phyloP scores from a whole-genome alignment of 2,113 vertebrate species.

The Dicaeum eximium region DNA sequence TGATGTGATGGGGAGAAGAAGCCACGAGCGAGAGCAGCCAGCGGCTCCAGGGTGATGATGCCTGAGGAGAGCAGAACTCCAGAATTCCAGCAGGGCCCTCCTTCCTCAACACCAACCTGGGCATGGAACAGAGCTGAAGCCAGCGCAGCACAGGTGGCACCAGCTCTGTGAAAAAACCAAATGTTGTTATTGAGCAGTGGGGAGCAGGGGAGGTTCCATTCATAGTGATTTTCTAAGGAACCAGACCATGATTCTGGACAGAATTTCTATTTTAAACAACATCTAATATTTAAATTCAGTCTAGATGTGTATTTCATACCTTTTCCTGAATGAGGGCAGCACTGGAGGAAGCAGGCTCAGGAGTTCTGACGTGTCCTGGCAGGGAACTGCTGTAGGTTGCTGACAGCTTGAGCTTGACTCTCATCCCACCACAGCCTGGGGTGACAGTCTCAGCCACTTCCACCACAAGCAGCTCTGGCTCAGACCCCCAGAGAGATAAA shows the following conservation, averaged over 20 bases:
- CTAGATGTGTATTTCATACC: conserved; percentile 46
- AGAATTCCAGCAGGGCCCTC: neutral
- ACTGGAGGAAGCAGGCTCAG: neutral
- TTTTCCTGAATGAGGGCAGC: conserved; percentile 4
- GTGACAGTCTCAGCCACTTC: conserved; percentile 7
- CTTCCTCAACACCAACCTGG: neutral
- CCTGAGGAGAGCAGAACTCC: neutral
- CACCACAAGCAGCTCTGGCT: conserved; percentile 38
- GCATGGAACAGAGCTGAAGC: neutral
- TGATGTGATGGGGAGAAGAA: neutral
- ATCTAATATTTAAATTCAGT: neutral
- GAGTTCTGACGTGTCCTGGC: conserved; percentile 30
- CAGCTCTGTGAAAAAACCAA: neutral
- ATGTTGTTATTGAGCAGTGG: neutral
- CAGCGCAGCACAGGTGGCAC: neutral
- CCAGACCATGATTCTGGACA: neutral
- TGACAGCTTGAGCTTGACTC: conserved; percentile 1
- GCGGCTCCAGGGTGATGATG: neutral
- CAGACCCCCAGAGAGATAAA: conserved; percentile 3
- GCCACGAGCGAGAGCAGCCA: fast-evolving
- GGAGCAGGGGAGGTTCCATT: neutral
- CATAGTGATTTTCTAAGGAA: neutral
- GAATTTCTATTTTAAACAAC: conserved; percentile 3
- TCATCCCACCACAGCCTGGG: neutral
- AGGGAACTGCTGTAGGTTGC: conserved; percentile 18